A percentile compares a stretch with the other conserved stretches of the same genome.
These are phyloP conservation scores for Synergus laeviventris DNA, from an alignment of 2,888 invertebrate species.

Conservation along the genomic window DNA sequence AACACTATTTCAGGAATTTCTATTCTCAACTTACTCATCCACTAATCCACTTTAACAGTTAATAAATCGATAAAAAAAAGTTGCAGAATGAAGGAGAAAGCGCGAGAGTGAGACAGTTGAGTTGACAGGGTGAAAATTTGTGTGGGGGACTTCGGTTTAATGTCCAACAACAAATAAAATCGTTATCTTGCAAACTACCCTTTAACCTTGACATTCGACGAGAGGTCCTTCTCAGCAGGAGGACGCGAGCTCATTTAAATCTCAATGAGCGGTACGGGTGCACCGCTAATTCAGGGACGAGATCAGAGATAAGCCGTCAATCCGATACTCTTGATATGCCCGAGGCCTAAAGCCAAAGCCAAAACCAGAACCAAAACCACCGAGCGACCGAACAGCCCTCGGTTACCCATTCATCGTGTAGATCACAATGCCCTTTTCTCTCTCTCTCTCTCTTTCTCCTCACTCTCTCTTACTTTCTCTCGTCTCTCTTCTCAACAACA, in stretches of 20 bases:
- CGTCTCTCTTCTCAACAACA: neutral
- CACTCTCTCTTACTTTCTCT: slow-evolving; percentile 27
- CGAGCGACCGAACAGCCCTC: slow-evolving; percentile 43
- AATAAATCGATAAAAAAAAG: neutral
- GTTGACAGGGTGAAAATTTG: slow-evolving; percentile 14
- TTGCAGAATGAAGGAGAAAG: neutral
- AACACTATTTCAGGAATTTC: neutral
- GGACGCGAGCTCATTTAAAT: slow-evolving; percentile 55
- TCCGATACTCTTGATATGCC: slow-evolving; percentile 59
- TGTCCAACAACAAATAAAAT: slow-evolving; percentile 29
- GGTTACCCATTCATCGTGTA: slow-evolving; percentile 51
- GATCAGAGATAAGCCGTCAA: slow-evolving; percentile 60
- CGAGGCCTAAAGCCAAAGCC: slow-evolving; percentile 51
- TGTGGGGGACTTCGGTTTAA: slow-evolving; percentile 20
- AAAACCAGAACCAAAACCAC: slow-evolving; percentile 47
- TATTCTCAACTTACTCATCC: neutral
- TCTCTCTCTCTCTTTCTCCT: slow-evolving; percentile 30
- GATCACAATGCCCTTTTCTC: slow-evolving; percentile 47
- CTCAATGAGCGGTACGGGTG: slow-evolving; percentile 54
- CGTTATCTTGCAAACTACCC: slow-evolving; percentile 30
- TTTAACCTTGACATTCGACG: slow-evolving; percentile 20
- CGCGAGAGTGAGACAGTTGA: neutral
- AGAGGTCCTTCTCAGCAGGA: slow-evolving; percentile 50
- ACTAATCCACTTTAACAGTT: neutral
- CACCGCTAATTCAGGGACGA: slow-evolving; percentile 54